Conservation (phyloP, 2,797 vertebrate genomes). For the Phrynocephalus forsythii region DNA sequence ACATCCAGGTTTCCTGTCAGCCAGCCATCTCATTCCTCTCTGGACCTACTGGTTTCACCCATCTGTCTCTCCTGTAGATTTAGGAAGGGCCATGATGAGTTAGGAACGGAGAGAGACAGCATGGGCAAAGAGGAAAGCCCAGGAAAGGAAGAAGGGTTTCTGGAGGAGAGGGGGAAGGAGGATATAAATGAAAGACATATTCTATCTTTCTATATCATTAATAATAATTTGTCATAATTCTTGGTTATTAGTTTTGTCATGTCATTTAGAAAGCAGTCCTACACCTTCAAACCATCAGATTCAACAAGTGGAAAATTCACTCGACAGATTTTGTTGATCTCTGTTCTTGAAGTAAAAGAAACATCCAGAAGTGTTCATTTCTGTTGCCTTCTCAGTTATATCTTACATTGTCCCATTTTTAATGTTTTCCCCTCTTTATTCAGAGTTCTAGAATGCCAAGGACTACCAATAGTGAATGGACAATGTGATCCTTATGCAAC, state of each 20-base stretch:
- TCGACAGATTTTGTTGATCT: not conserved
- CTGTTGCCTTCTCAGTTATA: not conserved
- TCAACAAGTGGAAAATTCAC: not conserved
- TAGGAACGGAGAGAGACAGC: no score
- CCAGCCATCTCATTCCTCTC: no score
- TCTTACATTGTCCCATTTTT: conserved; percentile 5
- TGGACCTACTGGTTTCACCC: no score
- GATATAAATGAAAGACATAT: no score
- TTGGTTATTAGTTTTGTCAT: not conserved
- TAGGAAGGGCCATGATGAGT: no score
- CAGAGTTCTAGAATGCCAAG: conserved; percentile 97
- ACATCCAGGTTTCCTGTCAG: no score
- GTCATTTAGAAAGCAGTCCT: not conserved
- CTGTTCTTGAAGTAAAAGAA: not conserved
- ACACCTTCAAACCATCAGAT: not conserved
- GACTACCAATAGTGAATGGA: conserved; percentile 96
- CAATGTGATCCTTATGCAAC: conserved; percentile 98
- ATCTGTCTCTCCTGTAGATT: no score
- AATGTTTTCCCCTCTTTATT: conserved; percentile 22
- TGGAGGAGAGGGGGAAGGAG: no score
- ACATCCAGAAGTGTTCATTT: not conserved
- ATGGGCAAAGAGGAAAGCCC: no score
- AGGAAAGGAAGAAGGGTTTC: no score
- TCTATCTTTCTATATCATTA: not conserved
- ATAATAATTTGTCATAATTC: not conserved